A percentile compares a stretch with the other conserved stretches of the same genome.
phyloP scores from a whole-genome alignment of 2,888 invertebrate genomes.

The Zaprionus obscuricornis region DNA sequence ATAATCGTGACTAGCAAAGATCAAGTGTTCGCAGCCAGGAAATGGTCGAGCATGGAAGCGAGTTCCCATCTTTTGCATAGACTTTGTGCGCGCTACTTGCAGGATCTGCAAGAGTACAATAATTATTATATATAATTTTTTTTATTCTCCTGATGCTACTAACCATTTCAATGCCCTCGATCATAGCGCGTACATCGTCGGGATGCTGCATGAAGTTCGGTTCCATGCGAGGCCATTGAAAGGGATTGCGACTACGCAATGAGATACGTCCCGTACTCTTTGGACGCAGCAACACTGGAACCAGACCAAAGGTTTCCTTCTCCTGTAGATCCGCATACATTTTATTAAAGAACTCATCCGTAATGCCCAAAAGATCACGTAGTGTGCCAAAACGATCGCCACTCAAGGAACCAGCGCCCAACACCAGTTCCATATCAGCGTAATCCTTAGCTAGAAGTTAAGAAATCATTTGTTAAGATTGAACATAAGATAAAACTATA shows the following conservation, averaged over 20 bases:
- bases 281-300: constrained; percentile 90
- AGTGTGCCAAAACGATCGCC: constrained; percentile 89
- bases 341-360: constrained; percentile 83
- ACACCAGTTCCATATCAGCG: constrained; percentile 91
- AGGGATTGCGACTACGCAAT: constrained; percentile 89
- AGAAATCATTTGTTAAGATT: background rate
- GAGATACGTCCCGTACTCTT: constrained; percentile 89
- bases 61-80: constrained; percentile 85
- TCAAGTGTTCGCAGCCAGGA: constrained; percentile 87
- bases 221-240: constrained; percentile 90
- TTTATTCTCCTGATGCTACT: too few species aligned
- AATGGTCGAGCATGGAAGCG: constrained; percentile 85
- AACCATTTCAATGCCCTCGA: constrained; percentile 90
- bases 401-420: constrained; percentile 90
- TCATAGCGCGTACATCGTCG: constrained; percentile 89
- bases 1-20: constrained; percentile 87
- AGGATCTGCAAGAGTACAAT: constrained; percentile 84
- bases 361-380: constrained; percentile 86
- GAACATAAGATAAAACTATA: background rate
- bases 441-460: constrained; percentile 83
- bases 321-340: constrained; percentile 80
- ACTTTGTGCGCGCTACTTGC: constrained; percentile 84
- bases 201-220: constrained; percentile 91
- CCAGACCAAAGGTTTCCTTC: constrained; percentile 87
- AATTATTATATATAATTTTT: background rate